Evolutionary conservation across 92 coral and sea anemone genomes (phyloP), one percentile per base, ranked within the genome.

Genomic region (Porites lobata): DNA sequence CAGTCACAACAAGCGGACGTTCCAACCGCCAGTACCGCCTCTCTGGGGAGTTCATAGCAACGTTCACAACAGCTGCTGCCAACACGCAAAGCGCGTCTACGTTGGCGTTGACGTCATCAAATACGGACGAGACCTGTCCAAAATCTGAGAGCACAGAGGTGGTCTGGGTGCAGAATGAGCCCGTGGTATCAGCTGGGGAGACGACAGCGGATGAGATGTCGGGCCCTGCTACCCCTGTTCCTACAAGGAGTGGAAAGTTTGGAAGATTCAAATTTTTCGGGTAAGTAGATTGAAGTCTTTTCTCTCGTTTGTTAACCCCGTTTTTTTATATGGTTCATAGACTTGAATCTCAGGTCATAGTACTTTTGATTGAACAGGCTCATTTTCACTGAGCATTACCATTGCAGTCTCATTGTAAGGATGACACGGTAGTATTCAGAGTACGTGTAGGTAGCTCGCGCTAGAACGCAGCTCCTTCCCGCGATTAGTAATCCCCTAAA

Each of bases 131-230:
- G 8, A 84, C 92, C 52, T 80, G 90, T 61, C 85, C 90, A 18
- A 83, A 73, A 73, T 70, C 90, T 8, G 92, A 89, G 13, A 93
- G 96, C 72, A 91, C 92, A 9, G 94, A 94, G 80, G 92, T 88
- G 7, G 98, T 95, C 13, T 95, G 98, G 98, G 91, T 94, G 43
- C 75, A 91, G 75, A 79, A 86, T 72, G 98, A 93, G 91, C 96
- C 98, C 71, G 85, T 91, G 82, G 88, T 90, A 81, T 89, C 96
- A 50, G 80, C 90, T 69, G 94, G 92, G 21, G 94, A 91, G 72
- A 71, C 89, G 93, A 93, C 96, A 88, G 91, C 96, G 77, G 96
- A 93, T 84, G 98, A 95, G 53, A 82, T 81, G 64, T 91, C 98
- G 18, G 83, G 87, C 24, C 96, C 98, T 54, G 93, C 89, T 3